Base-by-base conservation (phyloP, 2,888 invertebrate genomes). In the Acleris literana region DNA sequence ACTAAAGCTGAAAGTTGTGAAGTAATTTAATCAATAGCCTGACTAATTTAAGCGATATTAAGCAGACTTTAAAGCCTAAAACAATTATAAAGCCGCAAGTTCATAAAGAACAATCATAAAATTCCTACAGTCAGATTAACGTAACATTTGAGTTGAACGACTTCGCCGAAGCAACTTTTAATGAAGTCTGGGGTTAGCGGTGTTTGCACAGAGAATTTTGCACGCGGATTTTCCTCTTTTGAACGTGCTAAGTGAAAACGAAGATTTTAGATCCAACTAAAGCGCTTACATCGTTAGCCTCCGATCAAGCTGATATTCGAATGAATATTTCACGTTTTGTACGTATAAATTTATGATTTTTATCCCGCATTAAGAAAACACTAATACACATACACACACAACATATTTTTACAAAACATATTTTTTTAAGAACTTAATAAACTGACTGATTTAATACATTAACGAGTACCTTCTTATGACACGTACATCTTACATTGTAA, bases 121-220 rank as follows among this genome's bases (percentile, higher is more conserved):
- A 65, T 65, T 65, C 60, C 64, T 65, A 60, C 60, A 65, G 64
- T 60, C 64, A 65, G 64, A 65, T 65, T 65, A 64, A 65, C 60
- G 64, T 65, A 60, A 60, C 64, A 59, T 65, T 65, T 65, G 64
- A 65, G 64, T 65, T 65, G 60, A 65, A 65, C 64, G 64, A 65
- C 64, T 65, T 60, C 39, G 55, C 43, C 43, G 55, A 65, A 65
- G 60, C 64, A 65, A 60, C 64, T 65, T 65, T 65, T 65, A 65
- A 65, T 65, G 64, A 65, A 65, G 60, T 55, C 64, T 65, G 64
- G 64, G 64, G 60, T 65, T 65, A 60, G 60, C 64, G 55, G 64
- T 65, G 64, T 65, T 65, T 65, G 64, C 60, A 65, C 49, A 54
- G 55, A 65, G 49, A 65, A 65, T 65, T 60, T 65, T 60, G 64